These are phyloP conservation scores for Saimiri boliviensis DNA, from an alignment of 2,113 vertebrate genomes.

Conservation along the genomic window DNA sequence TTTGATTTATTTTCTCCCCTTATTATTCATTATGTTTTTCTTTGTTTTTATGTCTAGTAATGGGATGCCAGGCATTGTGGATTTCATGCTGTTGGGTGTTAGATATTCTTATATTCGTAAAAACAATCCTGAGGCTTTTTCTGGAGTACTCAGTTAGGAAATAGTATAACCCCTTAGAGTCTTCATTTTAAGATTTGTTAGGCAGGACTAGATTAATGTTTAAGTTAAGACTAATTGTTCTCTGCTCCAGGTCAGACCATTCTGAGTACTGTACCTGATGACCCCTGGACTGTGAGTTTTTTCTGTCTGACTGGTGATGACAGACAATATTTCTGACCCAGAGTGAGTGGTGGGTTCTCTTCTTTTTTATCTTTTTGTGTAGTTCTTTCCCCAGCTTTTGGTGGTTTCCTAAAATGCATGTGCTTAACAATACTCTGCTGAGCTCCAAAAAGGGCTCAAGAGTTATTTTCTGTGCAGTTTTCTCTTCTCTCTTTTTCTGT, in stretches of 20 bases:
- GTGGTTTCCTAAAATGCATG: not conserved
- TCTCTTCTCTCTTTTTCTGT: not conserved
- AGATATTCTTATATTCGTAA: not conserved
- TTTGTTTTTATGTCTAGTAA: not conserved
- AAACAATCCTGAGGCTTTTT: not conserved
- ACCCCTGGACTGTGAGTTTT: not conserved
- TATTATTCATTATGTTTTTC: not conserved
- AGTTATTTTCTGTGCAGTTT: not conserved
- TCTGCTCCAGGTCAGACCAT: not conserved
- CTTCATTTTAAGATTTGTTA: not conserved
- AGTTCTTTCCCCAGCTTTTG: not conserved
- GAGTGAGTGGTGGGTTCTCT: not conserved
- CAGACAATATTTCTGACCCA: not conserved
- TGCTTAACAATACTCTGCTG: not conserved
- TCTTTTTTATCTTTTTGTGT: not conserved
- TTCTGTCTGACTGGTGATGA: not conserved
- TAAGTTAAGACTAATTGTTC: not conserved
- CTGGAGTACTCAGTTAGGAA: no score
- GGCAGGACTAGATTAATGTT: not conserved
- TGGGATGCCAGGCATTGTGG: not conserved
- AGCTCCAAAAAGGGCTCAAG: not conserved
- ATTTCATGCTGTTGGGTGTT: not conserved
- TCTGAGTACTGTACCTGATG: not conserved
- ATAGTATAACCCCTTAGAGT: not conserved
- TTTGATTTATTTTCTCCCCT: not conserved